Percentiles rank a stretch among this genome's conserved stretches.
These are phyloP conservation scores for Cheilosia vulpina DNA, from an alignment of 2,888 invertebrate genomes.

Conservation along the genomic window DNA sequence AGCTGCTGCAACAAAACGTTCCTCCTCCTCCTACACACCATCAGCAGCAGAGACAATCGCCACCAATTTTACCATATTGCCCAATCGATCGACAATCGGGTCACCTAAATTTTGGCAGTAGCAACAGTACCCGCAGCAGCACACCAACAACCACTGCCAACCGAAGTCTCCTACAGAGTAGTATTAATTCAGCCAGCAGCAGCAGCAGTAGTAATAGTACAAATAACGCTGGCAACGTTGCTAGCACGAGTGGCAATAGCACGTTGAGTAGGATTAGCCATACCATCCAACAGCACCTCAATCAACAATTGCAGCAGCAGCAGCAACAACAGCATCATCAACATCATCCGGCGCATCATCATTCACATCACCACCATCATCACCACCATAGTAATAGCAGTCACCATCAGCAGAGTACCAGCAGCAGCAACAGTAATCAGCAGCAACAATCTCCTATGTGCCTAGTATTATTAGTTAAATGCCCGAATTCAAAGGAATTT, in stretches of 20 bases:
- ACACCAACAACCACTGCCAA: slow-evolving; percentile 80
- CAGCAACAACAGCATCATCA: slow-evolving; percentile 73
- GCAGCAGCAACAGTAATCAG: slow-evolving; percentile 77
- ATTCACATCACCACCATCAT: slow-evolving; percentile 72
- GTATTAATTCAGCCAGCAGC: slow-evolving; percentile 49
- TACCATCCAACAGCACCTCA: slow-evolving; percentile 75
- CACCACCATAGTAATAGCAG: slow-evolving; percentile 68
- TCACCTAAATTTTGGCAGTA: slow-evolving; percentile 82
- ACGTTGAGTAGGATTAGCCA: slow-evolving; percentile 69
- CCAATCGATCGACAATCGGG: slow-evolving; percentile 80
- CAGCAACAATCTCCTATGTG: slow-evolving; percentile 82
- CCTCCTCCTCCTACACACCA: slow-evolving; percentile 59
- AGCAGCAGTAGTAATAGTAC: slow-evolving; percentile 63
- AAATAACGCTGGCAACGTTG: slow-evolving; percentile 41
- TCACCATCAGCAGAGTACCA: slow-evolving; percentile 78
- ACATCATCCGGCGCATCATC: slow-evolving; percentile 72
- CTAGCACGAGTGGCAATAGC: slow-evolving; percentile 59
- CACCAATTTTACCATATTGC: slow-evolving; percentile 74
- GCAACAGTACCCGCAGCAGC: slow-evolving; percentile 74
- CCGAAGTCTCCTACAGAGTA: slow-evolving; percentile 79
- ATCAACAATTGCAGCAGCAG: slow-evolving; percentile 59
- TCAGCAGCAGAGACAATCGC: slow-evolving; percentile 64
- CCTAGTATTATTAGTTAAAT: slow-evolving; percentile 84
- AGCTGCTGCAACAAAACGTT: slow-evolving; percentile 70
- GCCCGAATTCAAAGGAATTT: slow-evolving; percentile 83